phyloP scores from a whole-genome alignment of 2,888 invertebrate genomes.

The Tolmerus cingulatus region DNA sequence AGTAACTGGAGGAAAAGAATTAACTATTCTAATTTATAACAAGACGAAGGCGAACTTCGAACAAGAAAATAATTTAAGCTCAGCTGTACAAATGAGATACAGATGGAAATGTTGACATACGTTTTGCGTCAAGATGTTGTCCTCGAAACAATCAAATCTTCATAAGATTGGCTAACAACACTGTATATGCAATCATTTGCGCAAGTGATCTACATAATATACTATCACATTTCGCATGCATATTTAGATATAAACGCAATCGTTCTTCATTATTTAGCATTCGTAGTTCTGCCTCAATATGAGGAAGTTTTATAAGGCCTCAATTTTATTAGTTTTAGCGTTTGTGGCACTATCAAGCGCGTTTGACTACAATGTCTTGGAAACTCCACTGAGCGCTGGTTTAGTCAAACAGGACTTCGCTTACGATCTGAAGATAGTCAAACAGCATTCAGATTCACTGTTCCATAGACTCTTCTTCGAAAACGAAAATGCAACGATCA shows the following conservation, averaged over 20 bases:
- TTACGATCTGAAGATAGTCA: neutral
- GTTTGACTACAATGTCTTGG: neutral
- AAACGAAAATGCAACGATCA: neutral
- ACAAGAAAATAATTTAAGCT: neutral
- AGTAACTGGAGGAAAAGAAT: neutral
- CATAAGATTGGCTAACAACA: neutral
- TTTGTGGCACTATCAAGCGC: neutral
- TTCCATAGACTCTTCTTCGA: neutral
- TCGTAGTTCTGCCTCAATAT: neutral
- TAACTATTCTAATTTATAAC: neutral
- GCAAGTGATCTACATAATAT: neutral
- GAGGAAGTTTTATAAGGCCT: neutral
- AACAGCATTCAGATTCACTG: neutral
- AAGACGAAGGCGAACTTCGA: neutral
- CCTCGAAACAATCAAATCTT: neutral
- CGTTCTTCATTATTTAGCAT: neutral
- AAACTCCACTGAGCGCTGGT: neutral
- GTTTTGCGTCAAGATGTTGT: neutral
- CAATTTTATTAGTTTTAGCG: neutral
- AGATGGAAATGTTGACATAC: neutral
- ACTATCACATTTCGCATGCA: too few species aligned
- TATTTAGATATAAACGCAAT: neutral
- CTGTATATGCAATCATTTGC: neutral
- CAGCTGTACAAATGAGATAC: neutral
- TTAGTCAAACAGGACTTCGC: neutral